Percentiles rank a stretch among this genome's conserved stretches.
Evolutionary conservation across 2,888 invertebrate genomes (phyloP).

Genomic region (Notodromas monacha): DNA sequence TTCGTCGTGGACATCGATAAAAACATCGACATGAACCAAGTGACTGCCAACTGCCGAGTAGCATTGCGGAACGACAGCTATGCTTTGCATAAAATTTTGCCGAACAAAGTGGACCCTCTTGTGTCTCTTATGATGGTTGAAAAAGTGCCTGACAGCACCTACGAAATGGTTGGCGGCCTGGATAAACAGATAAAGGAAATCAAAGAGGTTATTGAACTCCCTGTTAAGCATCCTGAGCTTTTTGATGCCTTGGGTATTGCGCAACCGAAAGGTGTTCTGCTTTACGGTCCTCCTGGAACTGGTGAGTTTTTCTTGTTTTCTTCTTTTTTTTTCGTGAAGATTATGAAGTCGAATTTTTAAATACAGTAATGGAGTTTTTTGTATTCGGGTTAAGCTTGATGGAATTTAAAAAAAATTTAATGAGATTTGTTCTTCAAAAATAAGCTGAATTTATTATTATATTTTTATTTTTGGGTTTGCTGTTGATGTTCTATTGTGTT

Average conservation of each 20-base stretch:
- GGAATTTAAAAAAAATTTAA: too few relatives aligned
- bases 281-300: slow-evolving; percentile 87
- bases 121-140: slow-evolving; percentile 99
- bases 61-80: slow-evolving; percentile 94
- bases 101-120: slow-evolving; percentile 93
- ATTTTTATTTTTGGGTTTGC: too few relatives aligned
- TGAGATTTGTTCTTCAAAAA: too few relatives aligned
- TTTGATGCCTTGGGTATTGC: slow-evolving; percentile 96
- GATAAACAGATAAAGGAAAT: slow-evolving; percentile 99
- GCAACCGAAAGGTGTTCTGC: slow-evolving; percentile 82
- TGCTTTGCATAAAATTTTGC: slow-evolving; percentile 86
- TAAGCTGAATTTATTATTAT: too few relatives aligned
- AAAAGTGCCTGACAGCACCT: slow-evolving; percentile 96
- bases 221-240: slow-evolving; percentile 96
- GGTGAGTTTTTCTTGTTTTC: slow-evolving; percentile 13
- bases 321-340: neutral
- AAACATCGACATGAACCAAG: slow-evolving; percentile 88
- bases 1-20: slow-evolving; percentile 97
- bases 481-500: too few relatives aligned
- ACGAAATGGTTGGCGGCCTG: slow-evolving; percentile 97
- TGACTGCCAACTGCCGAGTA: slow-evolving; percentile 86
- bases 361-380: too few relatives aligned
- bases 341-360: too few relatives aligned
- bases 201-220: slow-evolving; percentile 94
- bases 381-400: too few relatives aligned